Percentiles rank a stretch among this genome's conserved stretches.
Evolutionary conservation across 2,113 vertebrate genomes (phyloP).

Genomic region (Argyrosomus japonicus): DNA sequence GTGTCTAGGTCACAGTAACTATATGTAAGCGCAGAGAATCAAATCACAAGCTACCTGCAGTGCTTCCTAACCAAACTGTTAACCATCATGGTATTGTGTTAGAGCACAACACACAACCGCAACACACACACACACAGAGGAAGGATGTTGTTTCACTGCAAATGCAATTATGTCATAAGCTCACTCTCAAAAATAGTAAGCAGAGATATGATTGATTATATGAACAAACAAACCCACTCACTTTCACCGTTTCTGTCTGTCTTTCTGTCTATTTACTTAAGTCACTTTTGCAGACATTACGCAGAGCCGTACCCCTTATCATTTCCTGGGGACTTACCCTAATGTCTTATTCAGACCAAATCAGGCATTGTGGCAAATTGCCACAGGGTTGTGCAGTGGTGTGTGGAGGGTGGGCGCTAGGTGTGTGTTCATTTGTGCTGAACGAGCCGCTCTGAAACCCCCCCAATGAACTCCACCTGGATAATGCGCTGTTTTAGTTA

Average conservation of each 20-base stretch:
- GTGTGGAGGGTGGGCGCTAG: no score
- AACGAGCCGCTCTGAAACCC: no score
- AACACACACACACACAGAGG: not conserved
- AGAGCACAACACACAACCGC: not conserved
- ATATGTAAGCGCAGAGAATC: not conserved
- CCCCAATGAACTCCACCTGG: no score
- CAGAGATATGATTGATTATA: not conserved
- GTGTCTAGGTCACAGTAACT: not conserved
- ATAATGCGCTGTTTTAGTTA: no score
- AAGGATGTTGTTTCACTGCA: conserved; percentile 25
- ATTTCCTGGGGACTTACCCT: no score
- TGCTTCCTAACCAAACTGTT: not conserved
- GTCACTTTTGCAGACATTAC: no score
- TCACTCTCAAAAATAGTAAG: not conserved
- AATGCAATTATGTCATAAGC: not conserved
- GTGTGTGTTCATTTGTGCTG: no score
- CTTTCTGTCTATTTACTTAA: no score
- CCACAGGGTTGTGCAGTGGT: no score
- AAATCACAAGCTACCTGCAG: not conserved
- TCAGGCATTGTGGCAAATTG: no score
- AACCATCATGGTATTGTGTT: not conserved
- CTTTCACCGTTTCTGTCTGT: not conserved
- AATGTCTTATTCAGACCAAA: no score
- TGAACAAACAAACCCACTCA: not conserved
- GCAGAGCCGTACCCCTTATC: no score